Percentiles rank a stretch among this genome's conserved stretches.
Evolutionary conservation across 2,797 vertebrate genomes (phyloP).

Genomic region (Xiphophorus birchmanni): DNA sequence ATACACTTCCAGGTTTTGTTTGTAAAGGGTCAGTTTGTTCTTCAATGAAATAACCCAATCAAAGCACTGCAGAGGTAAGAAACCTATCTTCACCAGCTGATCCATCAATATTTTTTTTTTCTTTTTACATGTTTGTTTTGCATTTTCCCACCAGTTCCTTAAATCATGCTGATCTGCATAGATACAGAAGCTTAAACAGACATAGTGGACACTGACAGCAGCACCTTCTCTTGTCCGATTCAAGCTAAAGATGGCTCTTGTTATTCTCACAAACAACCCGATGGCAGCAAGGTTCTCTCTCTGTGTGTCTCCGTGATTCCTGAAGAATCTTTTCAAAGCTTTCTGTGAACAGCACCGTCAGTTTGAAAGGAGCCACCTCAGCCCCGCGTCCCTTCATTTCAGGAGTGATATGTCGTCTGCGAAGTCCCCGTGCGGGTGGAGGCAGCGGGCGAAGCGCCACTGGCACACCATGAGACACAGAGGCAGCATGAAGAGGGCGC

Average conservation of each 20-base stretch:
- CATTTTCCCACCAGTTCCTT: conserved; percentile 19
- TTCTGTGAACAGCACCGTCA: conserved; percentile 42
- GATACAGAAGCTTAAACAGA: conserved; percentile 44
- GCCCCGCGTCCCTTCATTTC: conserved; percentile 80
- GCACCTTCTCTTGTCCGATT: conserved; percentile 14
- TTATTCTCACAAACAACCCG: conserved; percentile 27
- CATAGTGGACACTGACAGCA: conserved; percentile 34
- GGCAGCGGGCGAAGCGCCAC: conserved; percentile 95
- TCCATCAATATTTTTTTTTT: conserved; percentile 25
- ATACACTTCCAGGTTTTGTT: not conserved
- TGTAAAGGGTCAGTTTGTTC: not conserved
- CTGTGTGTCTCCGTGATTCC: conserved; percentile 16
- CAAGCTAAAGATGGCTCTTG: conserved; percentile 50
- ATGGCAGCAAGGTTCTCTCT: conserved; percentile 14
- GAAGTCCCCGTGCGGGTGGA: conserved; percentile 90
- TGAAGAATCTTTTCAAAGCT: conserved; percentile 34
- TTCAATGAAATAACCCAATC: not conserved
- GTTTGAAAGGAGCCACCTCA: conserved; percentile 13
- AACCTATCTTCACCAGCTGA: conserved; percentile 22
- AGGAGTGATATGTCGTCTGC: conserved; percentile 97
- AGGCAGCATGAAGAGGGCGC: conserved; percentile 98
- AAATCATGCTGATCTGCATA: conserved; percentile 55
- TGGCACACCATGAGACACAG: conserved; percentile 99
- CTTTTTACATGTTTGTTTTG: conserved; percentile 29
- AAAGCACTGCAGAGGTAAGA: conserved; percentile 3